A percentile compares a stretch with the other conserved stretches of the same genome.
Evolutionary conservation across 2,113 vertebrate genomes (phyloP).

Genomic region (Melanotaenia duboulayi): DNA sequence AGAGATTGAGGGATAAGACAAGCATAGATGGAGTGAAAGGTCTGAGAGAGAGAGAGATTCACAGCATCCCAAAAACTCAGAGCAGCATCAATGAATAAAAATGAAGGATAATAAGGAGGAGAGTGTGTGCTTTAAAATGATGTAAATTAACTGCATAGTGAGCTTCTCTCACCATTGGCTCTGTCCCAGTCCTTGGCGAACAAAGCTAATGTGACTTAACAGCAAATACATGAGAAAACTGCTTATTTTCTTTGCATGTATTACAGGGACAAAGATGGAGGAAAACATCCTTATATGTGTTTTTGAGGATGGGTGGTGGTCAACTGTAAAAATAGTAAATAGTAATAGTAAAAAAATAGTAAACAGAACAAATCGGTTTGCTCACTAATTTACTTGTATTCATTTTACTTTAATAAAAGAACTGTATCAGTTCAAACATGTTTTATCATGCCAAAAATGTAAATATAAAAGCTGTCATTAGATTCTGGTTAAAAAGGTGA

Average conservation of each 20-base stretch:
- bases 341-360: too few species aligned
- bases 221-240: constrained; percentile 16
- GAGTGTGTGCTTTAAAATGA: constrained; percentile 21
- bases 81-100: constrained; percentile 31
- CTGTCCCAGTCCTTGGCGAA: constrained; percentile 39
- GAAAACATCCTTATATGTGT: background rate
- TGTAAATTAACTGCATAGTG: constrained; percentile 21
- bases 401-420: background rate
- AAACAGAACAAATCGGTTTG: constrained; percentile 1
- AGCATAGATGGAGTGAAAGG: constrained; percentile 11
- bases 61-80: background rate
- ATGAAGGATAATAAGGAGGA: constrained; percentile 33
- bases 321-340: background rate
- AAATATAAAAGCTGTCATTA: too few species aligned
- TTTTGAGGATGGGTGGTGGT: background rate
- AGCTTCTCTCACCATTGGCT: constrained; percentile 21
- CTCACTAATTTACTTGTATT: background rate
- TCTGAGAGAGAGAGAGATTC: constrained; percentile 11
- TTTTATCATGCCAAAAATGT: background rate
- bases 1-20: constrained; percentile 25
- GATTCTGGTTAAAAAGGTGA: background rate
- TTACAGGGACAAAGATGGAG: constrained; percentile 1
- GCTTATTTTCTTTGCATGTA: constrained; percentile 14
- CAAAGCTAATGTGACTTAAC: constrained; percentile 43
- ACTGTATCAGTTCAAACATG: constrained; percentile 4